phyloP scores from a whole-genome alignment of 2,113 vertebrate genomes.

The Cynoglossus semilaevis region DNA sequence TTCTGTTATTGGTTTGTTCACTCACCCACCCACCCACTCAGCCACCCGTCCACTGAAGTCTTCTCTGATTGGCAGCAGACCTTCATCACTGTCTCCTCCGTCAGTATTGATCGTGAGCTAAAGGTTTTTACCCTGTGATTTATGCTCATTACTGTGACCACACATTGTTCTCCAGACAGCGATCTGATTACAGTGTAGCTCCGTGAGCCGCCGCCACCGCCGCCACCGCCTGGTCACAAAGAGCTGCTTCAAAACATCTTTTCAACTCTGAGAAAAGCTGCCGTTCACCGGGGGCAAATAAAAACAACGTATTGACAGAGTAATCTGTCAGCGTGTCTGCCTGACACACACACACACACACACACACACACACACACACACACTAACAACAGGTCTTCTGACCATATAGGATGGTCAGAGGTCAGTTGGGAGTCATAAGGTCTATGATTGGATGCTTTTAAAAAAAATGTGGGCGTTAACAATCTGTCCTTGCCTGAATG shows the following conservation, averaged over 20 bases:
- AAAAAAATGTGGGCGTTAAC: constrained; percentile 43
- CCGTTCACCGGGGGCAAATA: constrained; percentile 37
- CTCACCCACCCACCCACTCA: neutral
- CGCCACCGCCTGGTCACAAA: constrained; percentile 31
- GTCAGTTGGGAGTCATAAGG: constrained; percentile 45
- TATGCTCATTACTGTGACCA: constrained; percentile 55
- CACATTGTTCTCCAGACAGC: constrained; percentile 55
- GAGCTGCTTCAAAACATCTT: constrained; percentile 59
- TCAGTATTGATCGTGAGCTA: constrained; percentile 40
- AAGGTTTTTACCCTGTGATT: constrained; percentile 49
- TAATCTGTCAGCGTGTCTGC: constrained; percentile 49
- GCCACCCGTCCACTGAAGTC: constrained; percentile 8
- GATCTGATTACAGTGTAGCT: constrained; percentile 61
- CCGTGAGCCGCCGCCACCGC: too few relatives aligned
- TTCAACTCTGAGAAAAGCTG: constrained; percentile 51
- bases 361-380: constrained; percentile 30
- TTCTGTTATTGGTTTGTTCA: too few relatives aligned
- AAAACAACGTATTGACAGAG: constrained; percentile 66
- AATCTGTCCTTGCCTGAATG: constrained; percentile 10
- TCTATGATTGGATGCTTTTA: constrained; percentile 67
- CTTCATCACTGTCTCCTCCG: constrained; percentile 7
- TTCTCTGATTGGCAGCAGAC: neutral
- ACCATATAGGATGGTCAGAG: constrained; percentile 33
- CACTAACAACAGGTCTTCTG: constrained; percentile 4
- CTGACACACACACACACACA: constrained; percentile 22